Base-by-base conservation (phyloP, 2,113 vertebrate genomes). In the Amblyornis subalaris region DNA sequence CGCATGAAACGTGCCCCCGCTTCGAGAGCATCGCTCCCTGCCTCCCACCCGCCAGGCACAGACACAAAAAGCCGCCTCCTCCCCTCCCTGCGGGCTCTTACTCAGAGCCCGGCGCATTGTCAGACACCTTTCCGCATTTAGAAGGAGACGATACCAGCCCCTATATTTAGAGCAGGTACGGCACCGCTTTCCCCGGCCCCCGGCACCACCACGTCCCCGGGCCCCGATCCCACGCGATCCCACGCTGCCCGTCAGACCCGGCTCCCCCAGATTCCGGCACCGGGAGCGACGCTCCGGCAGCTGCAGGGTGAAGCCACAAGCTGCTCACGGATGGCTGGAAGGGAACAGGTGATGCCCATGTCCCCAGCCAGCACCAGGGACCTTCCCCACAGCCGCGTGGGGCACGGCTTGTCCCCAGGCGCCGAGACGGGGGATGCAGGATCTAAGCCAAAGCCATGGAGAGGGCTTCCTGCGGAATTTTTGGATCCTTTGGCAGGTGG, bases 21-120 rank as follows among this genome's bases (percentile, higher is more conserved):
- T 69, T 19, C 0, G 7, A 74, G 36, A 94, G 60, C 85, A 78
- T 88, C 74, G 91, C 45, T 85, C 55, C 80, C 62, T 69, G 40
- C 89, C 60, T 64, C 69, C 84, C 79, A 78, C 88, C 57, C 77
- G 50, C 36, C 79, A 74, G 82, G 62, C 74, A 72, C 20, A 53
- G 87, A 76, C 88, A 95, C 57, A 79, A 96, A 93, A 62, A 93
- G 76, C 78, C 71, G 23, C 70, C 87, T 85, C 85, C 73, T 86
- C 26, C 22, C 86, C 66, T 73, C 78, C 77, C 53, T 36, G 25
- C 36, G 26, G 69, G n/a, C 90, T 94, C 91, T 95, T 97, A 96
- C 93, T 96, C 74, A 94, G 77, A 89, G 65, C 89, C 83, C 64
- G 26, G 94, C 31, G 91, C 85, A 93, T 94, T 90, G 82, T 95